phyloP scores from a whole-genome alignment of 2,797 vertebrate species.

The Rhynchotus rufescens region DNA sequence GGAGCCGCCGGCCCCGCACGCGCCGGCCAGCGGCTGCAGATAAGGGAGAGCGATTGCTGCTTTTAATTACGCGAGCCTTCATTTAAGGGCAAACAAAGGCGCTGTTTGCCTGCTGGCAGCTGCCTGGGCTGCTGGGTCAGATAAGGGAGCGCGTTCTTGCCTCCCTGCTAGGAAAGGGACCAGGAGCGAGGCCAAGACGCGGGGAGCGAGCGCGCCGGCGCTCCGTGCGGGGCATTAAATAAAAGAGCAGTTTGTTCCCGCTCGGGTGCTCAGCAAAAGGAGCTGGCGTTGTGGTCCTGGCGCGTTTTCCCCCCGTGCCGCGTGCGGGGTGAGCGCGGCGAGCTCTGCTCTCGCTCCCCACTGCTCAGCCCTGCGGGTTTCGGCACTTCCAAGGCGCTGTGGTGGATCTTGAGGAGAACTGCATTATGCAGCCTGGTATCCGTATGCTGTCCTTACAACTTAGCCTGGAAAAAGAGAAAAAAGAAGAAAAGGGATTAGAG shows the following conservation, averaged over 20 bases:
- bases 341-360: constrained; percentile 51
- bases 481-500: constrained; percentile 69
- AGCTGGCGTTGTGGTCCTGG: constrained; percentile 33
- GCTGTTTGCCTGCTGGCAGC: constrained; percentile 64
- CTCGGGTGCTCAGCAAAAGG: constrained; percentile 38
- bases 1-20: not conserved
- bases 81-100: constrained; percentile 65
- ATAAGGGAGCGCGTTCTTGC: constrained; percentile 64
- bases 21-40: constrained; percentile 40
- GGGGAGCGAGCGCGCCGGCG: not conserved
- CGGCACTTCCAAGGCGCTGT: constrained; percentile 33
- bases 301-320: constrained; percentile 21
- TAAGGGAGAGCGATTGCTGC: constrained; percentile 50
- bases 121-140: constrained; percentile 69
- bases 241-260: not conserved
- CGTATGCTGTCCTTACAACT: constrained; percentile 76
- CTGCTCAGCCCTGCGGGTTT: constrained; percentile 41
- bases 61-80: constrained; percentile 71
- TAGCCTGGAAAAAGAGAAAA: constrained; percentile 15
- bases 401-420: constrained; percentile 43
- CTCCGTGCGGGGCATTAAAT: constrained; percentile 4
- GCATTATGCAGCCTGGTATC: constrained; percentile 62
- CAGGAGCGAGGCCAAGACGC: constrained; percentile 31
- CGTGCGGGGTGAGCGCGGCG: constrained; percentile 56
- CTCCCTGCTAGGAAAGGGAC: constrained; percentile 41